Evolutionary conservation across 35 echinoderm and acorn worm genomes (phyloP).

Genomic region (Diadema setosum): DNA sequence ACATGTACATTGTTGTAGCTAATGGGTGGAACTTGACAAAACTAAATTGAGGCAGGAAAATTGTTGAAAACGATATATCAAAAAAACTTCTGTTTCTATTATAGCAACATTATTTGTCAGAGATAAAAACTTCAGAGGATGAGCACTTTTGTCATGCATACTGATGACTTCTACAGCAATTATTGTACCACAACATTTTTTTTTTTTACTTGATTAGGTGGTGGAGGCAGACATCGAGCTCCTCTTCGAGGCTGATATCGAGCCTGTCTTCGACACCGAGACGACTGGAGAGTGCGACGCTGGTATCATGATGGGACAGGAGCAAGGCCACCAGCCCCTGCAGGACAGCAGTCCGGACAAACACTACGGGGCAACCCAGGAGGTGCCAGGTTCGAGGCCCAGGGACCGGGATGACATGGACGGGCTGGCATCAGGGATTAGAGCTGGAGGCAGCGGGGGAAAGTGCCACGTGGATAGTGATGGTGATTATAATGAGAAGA

Average conservation of each 20-base stretch:
- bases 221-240: neutral
- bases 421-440: neutral
- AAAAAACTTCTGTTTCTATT: no score
- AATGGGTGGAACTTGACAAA: no score
- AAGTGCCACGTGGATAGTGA: neutral
- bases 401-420: neutral
- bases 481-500: neutral
- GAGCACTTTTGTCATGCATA: no score
- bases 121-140: no score
- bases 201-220: neutral
- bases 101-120: no score
- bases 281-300: neutral
- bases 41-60: no score
- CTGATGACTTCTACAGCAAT: no score
- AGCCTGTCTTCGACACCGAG: neutral
- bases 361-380: neutral
- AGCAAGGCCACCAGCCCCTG: neutral
- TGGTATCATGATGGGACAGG: neutral
- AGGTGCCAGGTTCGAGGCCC: no score
- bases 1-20: no score
- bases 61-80: no score
- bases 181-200: no score
- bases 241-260: neutral
- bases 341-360: neutral
- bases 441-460: neutral